Evolutionary conservation across 2,113 vertebrate genomes (phyloP), one percentile per base, ranked within the genome.

Genomic region (Peromyscus californicus): DNA sequence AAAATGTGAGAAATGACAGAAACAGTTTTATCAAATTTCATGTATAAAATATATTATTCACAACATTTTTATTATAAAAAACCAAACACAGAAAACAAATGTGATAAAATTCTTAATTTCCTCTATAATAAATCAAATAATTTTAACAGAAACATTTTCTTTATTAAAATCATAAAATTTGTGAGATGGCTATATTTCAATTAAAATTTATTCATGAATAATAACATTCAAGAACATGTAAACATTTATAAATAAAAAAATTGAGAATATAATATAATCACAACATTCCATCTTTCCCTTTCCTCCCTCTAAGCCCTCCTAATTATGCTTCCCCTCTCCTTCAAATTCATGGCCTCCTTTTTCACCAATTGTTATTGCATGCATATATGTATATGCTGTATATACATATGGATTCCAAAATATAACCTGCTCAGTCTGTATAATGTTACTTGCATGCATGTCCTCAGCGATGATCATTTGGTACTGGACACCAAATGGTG

Each of bases 131-230:
- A 93, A 69, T 90, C 69, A 87, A 75, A 45, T 89, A 78, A 31
- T 87, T 86, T 89, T 82, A 84, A 92, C 12, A 15, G 39, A 94
- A 91, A 86, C 21, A 86, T 89, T 67, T 92, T 96, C 11, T 57
- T 69, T 51, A 69, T 69, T 51, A 51, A 42, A 12, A 86, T 29
- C 7, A 67, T 54, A 88, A 88, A 8, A 42, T 42, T 79, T 93
- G 42, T 21, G 92, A 67, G 10, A 26, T 31, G 22, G 13, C 6
- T 74, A 93, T 0, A 1, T 84, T 94, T 95, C 82, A 45, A 59
- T 88, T 69, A 90, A 92, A 76, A 54, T 33, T 39, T 72, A 42
- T 76, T 96, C 95, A 57, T 74, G 16, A 74, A n/a, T n/a, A 94
- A 90, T 7, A 80, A 0, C 3, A 36, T 76, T 93, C n/a, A 31